Conservation (phyloP, 2,797 vertebrate genomes). For the Tamandua tetradactyla region DNA sequence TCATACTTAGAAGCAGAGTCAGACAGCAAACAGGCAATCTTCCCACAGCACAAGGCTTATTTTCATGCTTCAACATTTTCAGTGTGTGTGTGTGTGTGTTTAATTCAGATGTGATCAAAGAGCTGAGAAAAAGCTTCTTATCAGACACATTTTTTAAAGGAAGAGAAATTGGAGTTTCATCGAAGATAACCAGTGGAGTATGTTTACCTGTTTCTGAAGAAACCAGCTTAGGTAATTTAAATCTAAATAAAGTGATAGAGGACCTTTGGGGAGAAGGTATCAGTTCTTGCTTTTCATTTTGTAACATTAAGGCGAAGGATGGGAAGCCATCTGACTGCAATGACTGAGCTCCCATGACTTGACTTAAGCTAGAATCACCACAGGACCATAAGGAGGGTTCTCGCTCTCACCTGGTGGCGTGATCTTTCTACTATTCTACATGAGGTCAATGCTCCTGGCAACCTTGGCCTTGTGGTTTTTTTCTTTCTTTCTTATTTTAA, state of each 20-base stretch:
- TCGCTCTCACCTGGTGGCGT: background rate
- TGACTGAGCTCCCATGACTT: background rate
- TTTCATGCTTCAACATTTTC: conserved; percentile 58
- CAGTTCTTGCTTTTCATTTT: background rate
- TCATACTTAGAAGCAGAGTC: conserved; percentile 36
- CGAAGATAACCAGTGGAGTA: conserved; percentile 17
- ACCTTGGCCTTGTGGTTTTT: background rate
- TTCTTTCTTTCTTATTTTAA: background rate
- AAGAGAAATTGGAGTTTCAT: background rate
- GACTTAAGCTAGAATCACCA: background rate
- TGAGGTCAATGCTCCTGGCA: background rate
- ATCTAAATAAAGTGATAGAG: conserved; percentile 10
- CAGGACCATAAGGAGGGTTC: background rate
- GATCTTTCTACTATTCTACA: background rate
- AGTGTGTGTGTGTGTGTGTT: background rate
- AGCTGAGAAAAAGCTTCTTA: conserved; percentile 64
- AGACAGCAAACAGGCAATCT: conserved; percentile 64
- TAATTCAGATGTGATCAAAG: conserved; percentile 68
- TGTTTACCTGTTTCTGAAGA: conserved; percentile 59
- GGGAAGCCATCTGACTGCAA: background rate
- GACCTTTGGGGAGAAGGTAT: background rate
- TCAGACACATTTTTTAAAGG: conserved; percentile 62
- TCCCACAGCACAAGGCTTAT: conserved; percentile 52
- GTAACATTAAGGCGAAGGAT: background rate
- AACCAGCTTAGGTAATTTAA: conserved; percentile 66